Percentiles rank a stretch among this genome's conserved stretches.
phyloP scores from a whole-genome alignment of 2,113 vertebrate genomes.

The Ceyx cyanopectus region DNA sequence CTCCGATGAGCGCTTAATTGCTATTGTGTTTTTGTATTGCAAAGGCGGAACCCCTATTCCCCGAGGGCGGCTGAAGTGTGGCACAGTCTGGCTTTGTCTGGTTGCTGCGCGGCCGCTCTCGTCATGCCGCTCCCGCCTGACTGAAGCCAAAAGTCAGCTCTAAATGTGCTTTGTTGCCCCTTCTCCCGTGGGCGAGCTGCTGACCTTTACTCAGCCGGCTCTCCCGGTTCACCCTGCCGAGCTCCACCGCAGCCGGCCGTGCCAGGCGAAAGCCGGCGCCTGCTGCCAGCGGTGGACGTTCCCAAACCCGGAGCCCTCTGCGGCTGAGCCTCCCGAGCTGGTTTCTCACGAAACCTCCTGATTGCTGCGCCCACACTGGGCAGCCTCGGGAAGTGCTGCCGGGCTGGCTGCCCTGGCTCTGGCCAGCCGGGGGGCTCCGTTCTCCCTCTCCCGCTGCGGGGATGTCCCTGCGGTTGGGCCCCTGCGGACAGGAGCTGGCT shows the following conservation, averaged over 20 bases:
- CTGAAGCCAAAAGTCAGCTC: neutral
- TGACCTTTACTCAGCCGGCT: neutral
- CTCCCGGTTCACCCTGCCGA: neutral
- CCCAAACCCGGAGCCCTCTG: neutral
- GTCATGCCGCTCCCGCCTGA: neutral
- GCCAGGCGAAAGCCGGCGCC: neutral
- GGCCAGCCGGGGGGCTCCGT: neutral
- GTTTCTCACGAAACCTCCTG: neutral
- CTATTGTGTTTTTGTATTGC: conserved; percentile 51
- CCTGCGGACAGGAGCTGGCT: neutral
- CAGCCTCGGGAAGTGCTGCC: neutral
- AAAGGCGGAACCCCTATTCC: neutral
- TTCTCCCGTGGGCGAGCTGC: neutral
- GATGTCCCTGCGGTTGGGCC: neutral
- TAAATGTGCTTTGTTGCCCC: no score
- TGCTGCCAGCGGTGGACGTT: neutral
- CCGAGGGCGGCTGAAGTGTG: conserved; percentile 6
- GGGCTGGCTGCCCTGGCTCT: neutral
- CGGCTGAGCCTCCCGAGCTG: neutral
- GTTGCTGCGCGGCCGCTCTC: conserved; percentile 4
- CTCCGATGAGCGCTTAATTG: conserved; percentile 23
- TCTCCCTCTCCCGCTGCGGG: neutral
- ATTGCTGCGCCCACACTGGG: neutral
- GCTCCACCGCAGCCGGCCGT: neutral
- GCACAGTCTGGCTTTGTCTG: conserved; percentile 49